These are phyloP conservation scores for Emberiza fucata DNA, from an alignment of 2,113 vertebrate species.

Conservation along the genomic window DNA sequence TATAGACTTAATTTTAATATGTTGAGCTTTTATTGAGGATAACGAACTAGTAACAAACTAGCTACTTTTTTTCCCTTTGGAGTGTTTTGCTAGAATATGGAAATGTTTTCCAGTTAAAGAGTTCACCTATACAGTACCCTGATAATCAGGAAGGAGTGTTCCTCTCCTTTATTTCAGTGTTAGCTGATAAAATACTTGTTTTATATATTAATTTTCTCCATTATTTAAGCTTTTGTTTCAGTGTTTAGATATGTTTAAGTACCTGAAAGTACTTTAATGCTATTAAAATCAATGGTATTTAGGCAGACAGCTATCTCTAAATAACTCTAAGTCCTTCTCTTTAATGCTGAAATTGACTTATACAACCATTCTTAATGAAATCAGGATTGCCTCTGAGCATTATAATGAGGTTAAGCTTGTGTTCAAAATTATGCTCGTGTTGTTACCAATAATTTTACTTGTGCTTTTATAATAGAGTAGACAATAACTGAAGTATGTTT, in stretches of 20 bases:
- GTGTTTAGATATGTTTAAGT: not conserved
- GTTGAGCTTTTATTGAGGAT: too few species aligned
- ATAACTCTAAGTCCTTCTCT: not conserved
- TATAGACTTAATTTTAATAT: not conserved
- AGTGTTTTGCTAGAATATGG: not conserved
- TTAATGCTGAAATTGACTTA: not conserved
- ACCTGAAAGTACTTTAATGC: not conserved
- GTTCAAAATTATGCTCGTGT: not conserved
- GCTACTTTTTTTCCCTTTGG: not conserved
- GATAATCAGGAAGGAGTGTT: not conserved
- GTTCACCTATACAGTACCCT: not conserved
- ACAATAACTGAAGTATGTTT: not conserved
- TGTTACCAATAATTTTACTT: not conserved
- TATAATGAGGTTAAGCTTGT: not conserved
- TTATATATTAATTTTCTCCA: not conserved
- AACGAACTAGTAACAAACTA: not conserved
- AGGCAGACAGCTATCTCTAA: not conserved
- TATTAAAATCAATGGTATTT: not conserved
- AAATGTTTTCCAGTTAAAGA: not conserved
- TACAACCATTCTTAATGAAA: not conserved
- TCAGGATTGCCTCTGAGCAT: not conserved
- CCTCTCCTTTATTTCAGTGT: not conserved
- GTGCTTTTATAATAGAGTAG: not conserved
- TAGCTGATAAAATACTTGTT: not conserved
- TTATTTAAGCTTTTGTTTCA: not conserved